These are phyloP conservation scores for Corythoichthys haematopterus DNA, from an alignment of 2,113 vertebrate genomes.

Conservation along the genomic window DNA sequence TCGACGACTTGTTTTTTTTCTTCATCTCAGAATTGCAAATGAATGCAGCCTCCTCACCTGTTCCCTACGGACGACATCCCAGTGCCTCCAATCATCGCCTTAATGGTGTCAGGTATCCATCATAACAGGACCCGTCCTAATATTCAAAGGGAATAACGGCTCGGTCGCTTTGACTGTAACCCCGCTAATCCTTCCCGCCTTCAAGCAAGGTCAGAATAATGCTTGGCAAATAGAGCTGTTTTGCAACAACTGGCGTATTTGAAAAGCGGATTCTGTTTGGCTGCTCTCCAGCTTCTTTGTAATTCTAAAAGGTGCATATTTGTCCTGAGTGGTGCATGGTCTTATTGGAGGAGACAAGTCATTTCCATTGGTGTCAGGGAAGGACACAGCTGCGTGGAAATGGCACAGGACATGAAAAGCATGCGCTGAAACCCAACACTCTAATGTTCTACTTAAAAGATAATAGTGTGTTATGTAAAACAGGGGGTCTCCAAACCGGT, in stretches of 20 bases:
- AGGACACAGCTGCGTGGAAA: not conserved
- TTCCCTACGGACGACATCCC: constrained; percentile 64
- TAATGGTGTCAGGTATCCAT: constrained; percentile 58
- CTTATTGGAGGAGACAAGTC: constrained; percentile 10
- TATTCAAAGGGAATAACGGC: constrained; percentile 45
- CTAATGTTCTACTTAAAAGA: not conserved
- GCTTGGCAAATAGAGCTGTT: constrained; percentile 33
- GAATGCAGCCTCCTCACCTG: constrained; percentile 66
- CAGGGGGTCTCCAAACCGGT: not conserved
- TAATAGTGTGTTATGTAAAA: constrained; percentile 6
- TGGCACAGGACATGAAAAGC: constrained; percentile 1
- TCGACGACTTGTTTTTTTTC: constrained; percentile 38
- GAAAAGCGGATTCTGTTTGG: constrained; percentile 25
- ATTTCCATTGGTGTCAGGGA: constrained; percentile 17
- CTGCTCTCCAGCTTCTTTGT: constrained; percentile 34
- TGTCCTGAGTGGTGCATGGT: constrained; percentile 13
- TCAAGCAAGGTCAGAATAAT: constrained; percentile 49
- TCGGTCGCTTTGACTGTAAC: constrained; percentile 23
- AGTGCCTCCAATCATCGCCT: constrained; percentile 61
- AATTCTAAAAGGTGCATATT: constrained; percentile 37
- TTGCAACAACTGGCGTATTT: constrained; percentile 25
- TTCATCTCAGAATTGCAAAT: constrained; percentile 71
- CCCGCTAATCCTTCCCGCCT: constrained; percentile 35
- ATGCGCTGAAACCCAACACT: constrained; percentile 5
- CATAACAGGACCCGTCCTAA: constrained; percentile 39